phyloP scores from a whole-genome alignment of 2,113 vertebrate species.

The Channa argus region DNA sequence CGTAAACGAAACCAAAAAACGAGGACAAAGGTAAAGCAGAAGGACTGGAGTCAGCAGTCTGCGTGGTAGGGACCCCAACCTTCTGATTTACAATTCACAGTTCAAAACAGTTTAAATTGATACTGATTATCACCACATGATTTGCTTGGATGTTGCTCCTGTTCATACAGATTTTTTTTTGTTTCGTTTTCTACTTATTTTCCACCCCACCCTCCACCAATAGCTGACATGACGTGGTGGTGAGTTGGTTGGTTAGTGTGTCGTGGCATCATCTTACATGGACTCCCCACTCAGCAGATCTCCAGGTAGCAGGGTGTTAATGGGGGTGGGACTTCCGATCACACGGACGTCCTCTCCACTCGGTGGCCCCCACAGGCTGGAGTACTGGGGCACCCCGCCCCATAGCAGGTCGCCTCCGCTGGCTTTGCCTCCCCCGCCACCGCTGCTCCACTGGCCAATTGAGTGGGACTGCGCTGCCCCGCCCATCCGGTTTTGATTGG shows the following conservation, averaged over 20 bases:
- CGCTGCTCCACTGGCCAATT: constrained; percentile 91
- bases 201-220: constrained; percentile 37
- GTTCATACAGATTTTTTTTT: constrained; percentile 66
- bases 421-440: constrained; percentile 80
- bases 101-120: constrained; percentile 74
- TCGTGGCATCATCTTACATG: constrained; percentile 85
- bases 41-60: constrained; percentile 69
- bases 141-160: constrained; percentile 85
- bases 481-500: constrained; percentile 89
- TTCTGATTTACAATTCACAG: constrained; percentile 79
- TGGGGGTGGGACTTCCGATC: constrained; percentile 93
- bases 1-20: constrained; percentile 36
- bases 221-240: constrained; percentile 53
- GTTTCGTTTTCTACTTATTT: constrained; percentile 4
- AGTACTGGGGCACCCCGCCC: constrained; percentile 95
- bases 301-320: constrained; percentile 95
- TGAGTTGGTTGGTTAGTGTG: constrained; percentile 55
- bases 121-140: constrained; percentile 88
- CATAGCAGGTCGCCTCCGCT: constrained; percentile 93
- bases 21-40: constrained; percentile 59
- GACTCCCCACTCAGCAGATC: constrained; percentile 97
- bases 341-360: constrained; percentile 90
- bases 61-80: constrained; percentile 82
- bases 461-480: constrained; percentile 86
- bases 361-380: constrained; percentile 96